phyloP scores from a whole-genome alignment of 2,888 invertebrate genomes.

The Eumerus sabulonum region DNA sequence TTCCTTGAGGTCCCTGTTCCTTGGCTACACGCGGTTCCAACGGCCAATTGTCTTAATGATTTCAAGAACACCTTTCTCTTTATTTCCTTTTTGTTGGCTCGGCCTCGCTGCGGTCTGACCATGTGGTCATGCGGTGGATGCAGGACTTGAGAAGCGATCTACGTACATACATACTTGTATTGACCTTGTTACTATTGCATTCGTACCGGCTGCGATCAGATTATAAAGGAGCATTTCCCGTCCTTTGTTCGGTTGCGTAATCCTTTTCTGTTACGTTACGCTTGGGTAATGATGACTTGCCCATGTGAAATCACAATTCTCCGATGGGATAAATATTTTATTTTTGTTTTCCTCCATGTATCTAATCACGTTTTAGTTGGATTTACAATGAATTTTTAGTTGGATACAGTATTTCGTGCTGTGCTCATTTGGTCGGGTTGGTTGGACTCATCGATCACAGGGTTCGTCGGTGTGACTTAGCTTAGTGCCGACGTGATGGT shows the following conservation, averaged over 20 bases:
- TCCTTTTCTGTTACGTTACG: constrained; percentile 41
- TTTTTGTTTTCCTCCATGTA: background rate
- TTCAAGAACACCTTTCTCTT: constrained; percentile 64
- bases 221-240: constrained; percentile 43
- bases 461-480: constrained; percentile 12
- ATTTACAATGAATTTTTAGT: constrained; percentile 55
- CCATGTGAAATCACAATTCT: constrained; percentile 46
- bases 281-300: constrained; percentile 39
- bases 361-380: constrained; percentile 22
- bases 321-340: constrained; percentile 16
- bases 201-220: constrained; percentile 28
- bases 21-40: constrained; percentile 47
- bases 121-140: constrained; percentile 19
- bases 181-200: constrained; percentile 34
- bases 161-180: constrained; percentile 49
- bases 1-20: constrained; percentile 57
- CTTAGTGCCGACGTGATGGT: constrained; percentile 3
- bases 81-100: background rate
- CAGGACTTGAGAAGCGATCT: constrained; percentile 3
- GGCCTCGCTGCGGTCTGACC: too few relatives aligned
- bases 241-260: constrained; percentile 54
- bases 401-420: background rate
- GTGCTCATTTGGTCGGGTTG: constrained; percentile 39
- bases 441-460: constrained; percentile 25
- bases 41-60: constrained; percentile 62